Evolutionary conservation across 2,113 vertebrate genomes (phyloP).

Genomic region (Rhombomys opimus): DNA sequence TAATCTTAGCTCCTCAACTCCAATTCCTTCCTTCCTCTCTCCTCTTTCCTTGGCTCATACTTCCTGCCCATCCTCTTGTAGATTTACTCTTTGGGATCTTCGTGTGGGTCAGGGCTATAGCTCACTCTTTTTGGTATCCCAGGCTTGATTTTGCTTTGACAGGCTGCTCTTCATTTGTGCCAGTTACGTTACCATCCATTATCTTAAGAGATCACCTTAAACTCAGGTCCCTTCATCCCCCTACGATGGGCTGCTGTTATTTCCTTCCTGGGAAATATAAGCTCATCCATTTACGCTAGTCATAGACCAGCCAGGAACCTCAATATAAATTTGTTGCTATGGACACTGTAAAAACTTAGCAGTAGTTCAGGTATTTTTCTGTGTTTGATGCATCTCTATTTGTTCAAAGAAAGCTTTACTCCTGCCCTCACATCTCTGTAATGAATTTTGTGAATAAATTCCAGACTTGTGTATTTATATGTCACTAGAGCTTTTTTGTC

Average conservation of each 20-base stretch:
- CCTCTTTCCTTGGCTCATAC: not conserved
- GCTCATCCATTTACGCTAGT: not conserved
- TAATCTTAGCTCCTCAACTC: not conserved
- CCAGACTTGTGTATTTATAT: not conserved
- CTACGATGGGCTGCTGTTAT: not conserved
- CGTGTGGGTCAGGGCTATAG: not conserved
- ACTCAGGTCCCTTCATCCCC: not conserved
- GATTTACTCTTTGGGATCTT: not conserved
- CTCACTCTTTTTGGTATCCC: not conserved
- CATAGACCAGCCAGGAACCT: not conserved
- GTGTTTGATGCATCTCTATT: not conserved
- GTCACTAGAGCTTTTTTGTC: constrained; percentile 24
- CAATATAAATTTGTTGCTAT: not conserved
- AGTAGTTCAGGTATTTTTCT: constrained; percentile 24
- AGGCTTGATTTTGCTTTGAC: not conserved
- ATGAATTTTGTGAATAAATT: constrained; percentile 24
- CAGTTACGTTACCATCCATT: not conserved
- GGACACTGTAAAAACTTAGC: constrained; percentile 29
- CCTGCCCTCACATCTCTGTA: not conserved
- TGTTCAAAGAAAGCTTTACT: constrained; percentile 8
- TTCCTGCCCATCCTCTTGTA: not conserved
- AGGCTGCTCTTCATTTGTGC: not conserved
- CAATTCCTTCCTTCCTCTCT: not conserved
- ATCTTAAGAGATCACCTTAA: constrained; percentile 13
- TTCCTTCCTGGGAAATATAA: not conserved